Evolutionary conservation across 2,797 vertebrate genomes (phyloP).

Genomic region (Macropus fuliginosus): DNA sequence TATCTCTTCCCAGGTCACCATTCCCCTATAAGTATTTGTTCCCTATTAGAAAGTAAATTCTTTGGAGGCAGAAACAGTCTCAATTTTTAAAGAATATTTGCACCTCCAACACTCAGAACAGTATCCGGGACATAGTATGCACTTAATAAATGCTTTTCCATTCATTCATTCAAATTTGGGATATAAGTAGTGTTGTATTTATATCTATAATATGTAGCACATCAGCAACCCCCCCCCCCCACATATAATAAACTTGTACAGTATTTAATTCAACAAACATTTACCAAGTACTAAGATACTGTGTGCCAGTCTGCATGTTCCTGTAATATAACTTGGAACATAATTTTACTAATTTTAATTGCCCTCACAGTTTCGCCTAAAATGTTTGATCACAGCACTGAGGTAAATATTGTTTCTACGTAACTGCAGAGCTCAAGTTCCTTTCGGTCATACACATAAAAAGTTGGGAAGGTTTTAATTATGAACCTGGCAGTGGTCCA

Average conservation of each 20-base stretch:
- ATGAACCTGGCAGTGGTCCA: neutral
- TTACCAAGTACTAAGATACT: neutral
- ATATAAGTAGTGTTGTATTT: neutral
- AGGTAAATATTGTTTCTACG: neutral
- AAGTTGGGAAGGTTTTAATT: neutral
- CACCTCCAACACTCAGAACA: neutral
- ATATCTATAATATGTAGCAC: neutral
- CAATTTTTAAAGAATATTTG: neutral
- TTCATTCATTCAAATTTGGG: neutral
- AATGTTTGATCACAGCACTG: neutral
- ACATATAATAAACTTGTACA: neutral
- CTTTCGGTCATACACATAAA: neutral
- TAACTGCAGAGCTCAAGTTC: neutral
- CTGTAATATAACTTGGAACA: neutral
- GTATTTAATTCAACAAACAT: neutral
- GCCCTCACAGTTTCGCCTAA: neutral
- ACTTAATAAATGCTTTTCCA: neutral
- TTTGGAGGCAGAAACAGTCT: neutral
- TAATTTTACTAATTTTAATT: neutral
- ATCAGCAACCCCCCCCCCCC: neutral
- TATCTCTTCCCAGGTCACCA: neutral
- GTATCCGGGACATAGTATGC: neutral
- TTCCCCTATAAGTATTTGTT: neutral
- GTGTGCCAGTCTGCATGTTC: neutral
- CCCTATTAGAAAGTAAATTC: neutral